These are phyloP conservation scores for Anniella stebbinsi DNA, from an alignment of 2,797 vertebrate species.

Conservation along the genomic window DNA sequence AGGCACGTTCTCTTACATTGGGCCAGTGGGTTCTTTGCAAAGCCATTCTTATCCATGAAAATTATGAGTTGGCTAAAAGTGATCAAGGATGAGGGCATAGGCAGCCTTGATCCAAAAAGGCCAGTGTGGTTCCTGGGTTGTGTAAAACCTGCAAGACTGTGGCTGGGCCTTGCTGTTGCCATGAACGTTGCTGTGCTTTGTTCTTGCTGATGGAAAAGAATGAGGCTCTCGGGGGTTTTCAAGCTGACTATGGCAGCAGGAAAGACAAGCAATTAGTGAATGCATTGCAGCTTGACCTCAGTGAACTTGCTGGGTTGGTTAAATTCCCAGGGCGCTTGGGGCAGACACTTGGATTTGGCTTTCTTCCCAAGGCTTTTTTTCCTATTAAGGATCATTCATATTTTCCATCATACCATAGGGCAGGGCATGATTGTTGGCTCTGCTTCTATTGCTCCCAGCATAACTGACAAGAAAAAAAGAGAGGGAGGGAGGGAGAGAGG, in stretches of 20 bases:
- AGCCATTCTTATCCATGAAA: not conserved
- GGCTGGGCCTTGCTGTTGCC: not conserved
- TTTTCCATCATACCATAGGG: constrained; percentile 40
- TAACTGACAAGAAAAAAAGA: not conserved
- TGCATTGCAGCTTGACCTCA: not conserved
- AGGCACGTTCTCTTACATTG: not conserved
- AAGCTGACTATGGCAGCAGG: constrained; percentile 16
- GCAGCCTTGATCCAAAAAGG: not conserved
- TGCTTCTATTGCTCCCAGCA: constrained; percentile 9
- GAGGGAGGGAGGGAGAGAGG: not conserved
- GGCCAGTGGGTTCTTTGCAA: not conserved
- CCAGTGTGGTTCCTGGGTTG: not conserved
- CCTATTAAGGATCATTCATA: not conserved
- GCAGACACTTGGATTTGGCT: constrained; percentile 23
- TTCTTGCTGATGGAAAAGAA: accelerated
- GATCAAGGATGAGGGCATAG: not conserved
- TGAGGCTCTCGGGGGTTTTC: accelerated
- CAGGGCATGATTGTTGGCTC: not conserved
- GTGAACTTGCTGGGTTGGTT: accelerated
- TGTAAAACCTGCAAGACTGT: not conserved
- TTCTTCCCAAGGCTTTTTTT: constrained; percentile 32
- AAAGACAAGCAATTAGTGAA: constrained; percentile 31
- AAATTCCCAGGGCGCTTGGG: not conserved
- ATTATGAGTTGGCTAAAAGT: not conserved
- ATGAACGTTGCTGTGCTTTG: not conserved